Percentiles rank a stretch among this genome's conserved stretches.
Conservation (phyloP, 2,888 invertebrate species). For the Taenaris catops region DNA sequence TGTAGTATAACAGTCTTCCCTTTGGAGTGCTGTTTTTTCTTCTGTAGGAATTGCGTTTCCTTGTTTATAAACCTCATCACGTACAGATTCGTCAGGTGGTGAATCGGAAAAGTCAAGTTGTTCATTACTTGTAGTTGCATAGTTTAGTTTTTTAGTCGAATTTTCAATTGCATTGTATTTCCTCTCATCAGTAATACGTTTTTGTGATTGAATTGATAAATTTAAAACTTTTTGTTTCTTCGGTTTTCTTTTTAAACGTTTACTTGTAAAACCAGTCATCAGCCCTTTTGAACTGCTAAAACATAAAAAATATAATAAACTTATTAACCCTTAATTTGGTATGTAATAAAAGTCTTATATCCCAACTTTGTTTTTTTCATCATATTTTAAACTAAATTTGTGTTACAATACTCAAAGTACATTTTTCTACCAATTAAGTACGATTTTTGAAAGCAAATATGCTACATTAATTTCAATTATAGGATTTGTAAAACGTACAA, state of each 20-base stretch:
- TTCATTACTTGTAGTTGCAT: too few relatives aligned
- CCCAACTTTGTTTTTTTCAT: too few relatives aligned
- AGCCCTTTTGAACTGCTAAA: constrained; percentile 15
- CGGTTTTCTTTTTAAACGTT: constrained; percentile 4
- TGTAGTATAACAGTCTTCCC: too few relatives aligned
- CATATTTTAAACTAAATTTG: too few relatives aligned
- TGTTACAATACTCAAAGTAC: too few relatives aligned
- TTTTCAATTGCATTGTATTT: not conserved
- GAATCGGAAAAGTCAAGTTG: not conserved
- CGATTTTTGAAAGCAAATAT: too few relatives aligned
- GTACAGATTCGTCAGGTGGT: not conserved
- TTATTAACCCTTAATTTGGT: too few relatives aligned
- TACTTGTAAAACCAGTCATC: constrained; percentile 8
- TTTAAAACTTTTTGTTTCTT: constrained; percentile 1
- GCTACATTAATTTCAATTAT: too few relatives aligned
- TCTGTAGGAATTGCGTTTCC: not conserved
- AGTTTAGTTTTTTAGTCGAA: not conserved
- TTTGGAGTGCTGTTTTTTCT: not conserved
- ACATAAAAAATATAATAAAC: not conserved
- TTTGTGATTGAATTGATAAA: not conserved
- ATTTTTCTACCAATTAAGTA: too few relatives aligned
- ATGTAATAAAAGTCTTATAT: too few relatives aligned
- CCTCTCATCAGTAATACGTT: not conserved
- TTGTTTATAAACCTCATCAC: not conserved
- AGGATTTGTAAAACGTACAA: too few relatives aligned